Conservation (phyloP, 2,113 vertebrate genomes). For the Hippoglossus stenolepis region DNA sequence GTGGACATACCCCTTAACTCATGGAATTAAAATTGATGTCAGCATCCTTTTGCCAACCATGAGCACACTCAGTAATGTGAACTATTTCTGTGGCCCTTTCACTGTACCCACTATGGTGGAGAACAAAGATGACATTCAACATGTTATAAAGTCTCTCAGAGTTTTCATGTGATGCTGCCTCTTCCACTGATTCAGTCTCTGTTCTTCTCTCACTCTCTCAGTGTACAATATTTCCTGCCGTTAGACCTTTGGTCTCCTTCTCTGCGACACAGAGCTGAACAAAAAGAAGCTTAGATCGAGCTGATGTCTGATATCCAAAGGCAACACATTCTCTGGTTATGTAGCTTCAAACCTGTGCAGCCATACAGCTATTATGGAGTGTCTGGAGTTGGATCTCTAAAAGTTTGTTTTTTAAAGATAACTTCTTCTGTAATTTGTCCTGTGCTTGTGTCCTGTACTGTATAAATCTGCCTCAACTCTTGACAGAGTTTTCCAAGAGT, state of each 20-base stretch:
- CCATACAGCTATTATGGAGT: background rate
- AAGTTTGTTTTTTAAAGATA: background rate
- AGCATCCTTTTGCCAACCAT: slow-evolving; percentile 10
- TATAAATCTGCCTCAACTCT: background rate
- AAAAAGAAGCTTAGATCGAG: slow-evolving; percentile 11
- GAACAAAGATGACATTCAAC: slow-evolving; percentile 77
- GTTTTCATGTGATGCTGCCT: slow-evolving; percentile 38
- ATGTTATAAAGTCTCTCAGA: slow-evolving; percentile 33
- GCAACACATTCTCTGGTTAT: slow-evolving; percentile 25
- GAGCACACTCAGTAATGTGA: slow-evolving; percentile 46
- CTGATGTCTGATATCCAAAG: slow-evolving; percentile 13
- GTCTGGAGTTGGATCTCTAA: background rate
- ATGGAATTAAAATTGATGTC: slow-evolving; percentile 37
- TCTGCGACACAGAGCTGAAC: slow-evolving; percentile 11
- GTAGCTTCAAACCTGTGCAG: background rate
- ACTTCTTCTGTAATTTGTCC: background rate
- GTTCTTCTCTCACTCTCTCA: background rate
- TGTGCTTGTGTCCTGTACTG: background rate
- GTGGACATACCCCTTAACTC: background rate
- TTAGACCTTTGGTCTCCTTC: slow-evolving; percentile 2
- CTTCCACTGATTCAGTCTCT: slow-evolving; percentile 8
- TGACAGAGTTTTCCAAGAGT: slow-evolving; percentile 12
- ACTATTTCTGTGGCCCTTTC: slow-evolving; percentile 51
- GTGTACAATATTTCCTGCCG: slow-evolving; percentile 18
- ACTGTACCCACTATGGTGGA: slow-evolving; percentile 14